Conservation (phyloP, 2,113 vertebrate genomes). For the Rhinolophus sinicus region DNA sequence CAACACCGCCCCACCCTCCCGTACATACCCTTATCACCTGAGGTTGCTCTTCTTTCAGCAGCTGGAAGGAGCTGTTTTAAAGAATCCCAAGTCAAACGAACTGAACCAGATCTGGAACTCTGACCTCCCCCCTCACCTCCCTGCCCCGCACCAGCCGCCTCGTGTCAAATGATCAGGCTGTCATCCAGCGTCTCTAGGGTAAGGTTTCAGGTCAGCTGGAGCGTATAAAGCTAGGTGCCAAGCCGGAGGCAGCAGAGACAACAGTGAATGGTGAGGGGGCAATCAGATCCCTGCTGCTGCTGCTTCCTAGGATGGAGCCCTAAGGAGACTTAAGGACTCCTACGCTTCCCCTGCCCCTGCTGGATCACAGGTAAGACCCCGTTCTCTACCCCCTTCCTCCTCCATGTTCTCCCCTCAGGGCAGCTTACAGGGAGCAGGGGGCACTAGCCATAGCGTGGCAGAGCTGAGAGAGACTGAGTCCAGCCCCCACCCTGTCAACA, state of each 20-base stretch:
- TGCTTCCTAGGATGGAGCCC: neutral
- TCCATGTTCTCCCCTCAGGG: neutral
- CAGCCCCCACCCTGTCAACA: neutral
- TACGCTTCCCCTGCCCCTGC: neutral
- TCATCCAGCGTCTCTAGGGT: conserved; percentile 63
- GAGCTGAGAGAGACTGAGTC: neutral
- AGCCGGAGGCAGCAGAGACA: conserved; percentile 31
- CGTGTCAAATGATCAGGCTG: conserved; percentile 69
- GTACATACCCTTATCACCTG: neutral
- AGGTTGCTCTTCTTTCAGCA: neutral
- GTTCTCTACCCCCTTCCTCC: neutral
- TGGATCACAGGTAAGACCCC: conserved; percentile 69
- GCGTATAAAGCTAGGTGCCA: conserved; percentile 63
- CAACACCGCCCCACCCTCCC: neutral
- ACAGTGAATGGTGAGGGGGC: conserved; percentile 44
- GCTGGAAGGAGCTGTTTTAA: conserved; percentile 32
- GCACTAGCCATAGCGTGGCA: neutral
- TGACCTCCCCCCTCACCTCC: neutral
- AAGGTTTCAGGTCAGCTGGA: conserved; percentile 71
- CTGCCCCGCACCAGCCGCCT: conserved; percentile 34
- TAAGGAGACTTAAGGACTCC: neutral
- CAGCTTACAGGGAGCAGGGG: neutral
- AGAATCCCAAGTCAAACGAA: conserved; percentile 7
- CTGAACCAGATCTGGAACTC: conserved; percentile 41
- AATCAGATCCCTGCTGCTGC: conserved; percentile 23